Percentiles rank a stretch among this genome's conserved stretches.
Evolutionary conservation across 2,113 vertebrate genomes (phyloP).

Genomic region (Rhombomys opimus): DNA sequence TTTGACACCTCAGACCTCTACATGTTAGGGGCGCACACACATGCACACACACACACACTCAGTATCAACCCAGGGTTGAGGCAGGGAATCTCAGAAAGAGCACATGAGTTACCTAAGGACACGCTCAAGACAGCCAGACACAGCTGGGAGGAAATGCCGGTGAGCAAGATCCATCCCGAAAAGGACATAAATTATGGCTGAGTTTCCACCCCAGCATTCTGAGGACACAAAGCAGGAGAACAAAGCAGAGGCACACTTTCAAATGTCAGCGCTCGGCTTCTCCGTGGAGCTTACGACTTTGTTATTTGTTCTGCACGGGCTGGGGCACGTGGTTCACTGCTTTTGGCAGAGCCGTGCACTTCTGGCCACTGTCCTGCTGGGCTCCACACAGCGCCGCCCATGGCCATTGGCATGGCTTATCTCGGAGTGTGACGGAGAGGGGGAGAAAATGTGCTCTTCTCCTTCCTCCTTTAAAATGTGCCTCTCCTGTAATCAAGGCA

Average conservation of each 20-base stretch:
- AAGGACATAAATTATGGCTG: not conserved
- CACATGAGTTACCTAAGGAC: accelerated
- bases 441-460: not conserved
- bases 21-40: not conserved
- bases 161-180: not conserved
- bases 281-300: not conserved
- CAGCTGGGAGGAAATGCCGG: not conserved
- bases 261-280: slow-evolving; percentile 48
- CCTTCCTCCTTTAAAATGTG: not conserved
- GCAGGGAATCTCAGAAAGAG: not conserved
- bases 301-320: not conserved
- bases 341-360: not conserved
- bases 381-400: not conserved
- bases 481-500: not conserved
- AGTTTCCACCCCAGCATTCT: not conserved
- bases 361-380: not conserved
- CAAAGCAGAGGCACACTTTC: not conserved
- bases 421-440: not conserved
- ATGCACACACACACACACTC: not conserved
- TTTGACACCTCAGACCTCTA: not conserved
- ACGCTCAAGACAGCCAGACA: not conserved
- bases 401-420: not conserved
- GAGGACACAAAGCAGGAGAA: not conserved
- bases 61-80: not conserved
- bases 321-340: not conserved